phyloP scores from a whole-genome alignment of 2,888 invertebrate species.

The Metellina segmentata region DNA sequence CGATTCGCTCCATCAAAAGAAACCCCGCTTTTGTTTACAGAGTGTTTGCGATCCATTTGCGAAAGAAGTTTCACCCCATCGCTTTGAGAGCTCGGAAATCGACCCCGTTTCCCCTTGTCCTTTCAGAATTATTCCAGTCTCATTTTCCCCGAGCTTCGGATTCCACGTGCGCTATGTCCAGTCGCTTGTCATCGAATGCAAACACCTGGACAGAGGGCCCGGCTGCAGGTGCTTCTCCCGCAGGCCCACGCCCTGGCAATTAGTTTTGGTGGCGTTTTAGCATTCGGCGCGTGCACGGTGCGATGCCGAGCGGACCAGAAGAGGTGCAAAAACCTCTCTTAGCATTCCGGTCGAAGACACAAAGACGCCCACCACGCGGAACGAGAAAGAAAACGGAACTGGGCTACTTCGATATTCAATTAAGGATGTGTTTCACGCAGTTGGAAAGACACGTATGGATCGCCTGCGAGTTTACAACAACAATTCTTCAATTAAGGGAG shows the following conservation, averaged over 20 bases:
- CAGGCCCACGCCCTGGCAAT: constrained; percentile 35
- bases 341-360: constrained; percentile 13
- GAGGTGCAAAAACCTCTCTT: constrained; percentile 15
- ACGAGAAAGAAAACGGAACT: background rate
- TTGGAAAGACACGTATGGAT: too few species aligned
- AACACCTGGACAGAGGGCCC: constrained; percentile 6
- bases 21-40: background rate
- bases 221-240: background rate
- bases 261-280: constrained; percentile 28
- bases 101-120: background rate
- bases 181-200: constrained; percentile 16
- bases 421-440: too few species aligned
- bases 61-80: too few species aligned
- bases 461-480: too few species aligned
- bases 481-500: too few species aligned
- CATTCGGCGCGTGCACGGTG: constrained; percentile 18
- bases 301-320: background rate
- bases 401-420: too few species aligned
- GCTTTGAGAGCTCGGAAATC: too few species aligned
- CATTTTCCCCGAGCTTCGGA: constrained; percentile 7
- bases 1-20: constrained; percentile 9
- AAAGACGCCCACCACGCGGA: constrained; percentile 3
- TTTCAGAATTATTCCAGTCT: background rate
- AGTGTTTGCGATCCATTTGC: background rate
- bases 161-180: background rate